Base-by-base conservation (phyloP, 2,797 vertebrate species). In the Sphenodon punctatus region DNA sequence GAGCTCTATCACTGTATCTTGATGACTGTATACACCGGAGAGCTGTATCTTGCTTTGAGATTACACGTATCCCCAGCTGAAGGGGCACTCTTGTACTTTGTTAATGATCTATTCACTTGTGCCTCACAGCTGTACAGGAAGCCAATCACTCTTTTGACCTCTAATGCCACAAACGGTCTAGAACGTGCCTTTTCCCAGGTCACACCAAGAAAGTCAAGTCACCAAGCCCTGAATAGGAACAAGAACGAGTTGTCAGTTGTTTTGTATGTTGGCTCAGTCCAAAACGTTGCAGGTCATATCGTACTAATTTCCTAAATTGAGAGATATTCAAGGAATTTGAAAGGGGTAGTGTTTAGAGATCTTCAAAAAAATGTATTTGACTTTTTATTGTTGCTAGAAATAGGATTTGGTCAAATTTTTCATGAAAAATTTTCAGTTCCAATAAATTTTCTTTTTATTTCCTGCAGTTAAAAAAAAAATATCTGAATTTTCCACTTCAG, bases 21-120 rank as follows among this genome's bases (percentile, higher is more conserved):
- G n/a, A n/a, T n/a, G 53, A 23, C 23, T 61, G 63, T 20, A 36
- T n/a, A n/a, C n/a, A 25, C 3, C 0, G 1, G 27, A 20, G 7
- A 9, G n/a, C 34, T 13, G 30, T 12, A 1, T 12, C 41, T 39
- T 13, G 36, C 34, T 58, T 53, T 30, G 4, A 13, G 27, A 43
- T 17, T 30, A 55, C 36, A 64, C 27, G 48, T 8, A 10, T 43
- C 49, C 59, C 36, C 48, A 41, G 8, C 27, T 22, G 14, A 56
- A 25, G 30, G 45, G 11, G 11, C 42, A 67, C 13, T 15, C 22
- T 1, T 64, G 27, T 19, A 8, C 36, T 20, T 58, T n/a, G 36
- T 20, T 13, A 16, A 71, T 6, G 3, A 74, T 58, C 9, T 63
- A 1, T 45, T 46, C 73, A 16, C 17, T 34, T 3, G 3, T 53